Evolutionary conservation across 2,113 vertebrate species (phyloP).

Genomic region (Onychostruthus taczanowskii): DNA sequence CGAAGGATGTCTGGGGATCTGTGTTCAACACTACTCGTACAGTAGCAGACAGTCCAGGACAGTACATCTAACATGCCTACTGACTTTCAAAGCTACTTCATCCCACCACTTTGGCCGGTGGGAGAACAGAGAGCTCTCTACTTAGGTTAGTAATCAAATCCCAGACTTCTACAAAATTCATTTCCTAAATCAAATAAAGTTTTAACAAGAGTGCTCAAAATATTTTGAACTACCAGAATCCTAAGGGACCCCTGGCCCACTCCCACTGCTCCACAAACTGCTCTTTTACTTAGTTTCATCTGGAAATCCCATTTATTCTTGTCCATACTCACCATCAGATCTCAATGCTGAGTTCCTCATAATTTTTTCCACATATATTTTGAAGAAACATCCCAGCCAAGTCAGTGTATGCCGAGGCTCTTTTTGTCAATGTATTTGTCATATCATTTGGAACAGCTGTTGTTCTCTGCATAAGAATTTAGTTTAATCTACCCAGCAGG

Average conservation of each 20-base stretch:
- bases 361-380: neutral
- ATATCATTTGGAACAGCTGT: neutral
- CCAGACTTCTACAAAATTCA: neutral
- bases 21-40: fast-evolving
- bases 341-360: neutral
- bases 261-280: neutral
- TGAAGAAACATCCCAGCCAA: neutral
- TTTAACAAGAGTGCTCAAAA: neutral
- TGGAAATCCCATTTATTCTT: neutral
- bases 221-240: neutral
- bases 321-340: neutral
- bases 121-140: neutral
- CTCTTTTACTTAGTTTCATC: neutral
- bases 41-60: neutral
- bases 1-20: fast-evolving
- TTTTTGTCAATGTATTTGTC: neutral
- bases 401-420: neutral
- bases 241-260: neutral
- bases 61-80: fast-evolving
- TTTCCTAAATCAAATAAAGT: neutral
- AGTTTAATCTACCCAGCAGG: neutral
- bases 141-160: neutral
- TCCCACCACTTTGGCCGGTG: neutral
- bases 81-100: neutral
- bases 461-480: neutral